phyloP scores from a whole-genome alignment of 2,797 vertebrate species.

The Sebastes hopkinsi region DNA sequence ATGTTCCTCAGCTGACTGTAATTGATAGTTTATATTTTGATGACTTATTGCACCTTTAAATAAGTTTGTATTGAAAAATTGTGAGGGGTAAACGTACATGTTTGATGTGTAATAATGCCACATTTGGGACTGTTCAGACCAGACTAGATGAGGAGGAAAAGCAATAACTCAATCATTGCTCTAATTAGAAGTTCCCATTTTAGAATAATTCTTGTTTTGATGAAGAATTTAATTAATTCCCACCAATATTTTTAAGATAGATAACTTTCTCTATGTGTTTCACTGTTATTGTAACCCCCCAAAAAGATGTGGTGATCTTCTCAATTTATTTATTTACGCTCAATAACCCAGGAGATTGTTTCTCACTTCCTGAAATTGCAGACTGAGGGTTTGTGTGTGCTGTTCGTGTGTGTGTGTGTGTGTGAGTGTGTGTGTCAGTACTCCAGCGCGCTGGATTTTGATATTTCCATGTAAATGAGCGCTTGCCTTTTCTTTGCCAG shows the following conservation, averaged over 20 bases:
- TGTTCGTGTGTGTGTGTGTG: not conserved
- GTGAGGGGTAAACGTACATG: not conserved
- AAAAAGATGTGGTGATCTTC: constrained; percentile 8
- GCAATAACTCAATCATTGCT: not conserved
- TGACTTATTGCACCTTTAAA: not conserved
- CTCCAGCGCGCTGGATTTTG: not conserved
- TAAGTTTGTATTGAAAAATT: not conserved
- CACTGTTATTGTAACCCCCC: not conserved
- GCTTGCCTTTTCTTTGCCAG: constrained; percentile 12
- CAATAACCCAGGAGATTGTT: constrained; percentile 25
- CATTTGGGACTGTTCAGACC: not conserved
- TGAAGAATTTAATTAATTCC: not conserved
- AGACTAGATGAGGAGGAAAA: not conserved
- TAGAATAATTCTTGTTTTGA: not conserved
- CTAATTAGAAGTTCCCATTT: not conserved
- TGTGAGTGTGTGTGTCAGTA: not conserved
- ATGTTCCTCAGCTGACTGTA: not conserved
- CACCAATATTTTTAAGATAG: not conserved
- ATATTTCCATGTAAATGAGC: constrained; percentile 57
- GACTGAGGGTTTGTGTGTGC: not conserved
- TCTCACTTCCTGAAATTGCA: constrained; percentile 12
- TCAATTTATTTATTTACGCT: constrained; percentile 33
- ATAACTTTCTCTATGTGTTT: not conserved
- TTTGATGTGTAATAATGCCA: not conserved
- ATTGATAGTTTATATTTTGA: not conserved